These are phyloP conservation scores for Cordilura impudica DNA, from an alignment of 2,888 invertebrate genomes.

Conservation along the genomic window DNA sequence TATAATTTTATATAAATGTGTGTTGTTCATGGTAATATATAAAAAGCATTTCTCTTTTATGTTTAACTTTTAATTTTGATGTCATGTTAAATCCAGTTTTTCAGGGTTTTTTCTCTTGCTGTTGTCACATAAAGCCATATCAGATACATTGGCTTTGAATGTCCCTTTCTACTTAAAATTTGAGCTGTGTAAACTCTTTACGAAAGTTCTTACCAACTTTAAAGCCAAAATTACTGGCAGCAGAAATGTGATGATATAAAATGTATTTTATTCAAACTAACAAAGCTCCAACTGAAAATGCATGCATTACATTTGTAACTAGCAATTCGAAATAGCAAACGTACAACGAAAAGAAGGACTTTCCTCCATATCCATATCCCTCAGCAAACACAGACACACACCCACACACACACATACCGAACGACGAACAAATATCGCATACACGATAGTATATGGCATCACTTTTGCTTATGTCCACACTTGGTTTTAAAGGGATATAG, in stretches of 20 bases:
- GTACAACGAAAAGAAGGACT: neutral
- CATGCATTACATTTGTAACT: slow-evolving; percentile 8
- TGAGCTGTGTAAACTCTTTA: slow-evolving; percentile 45
- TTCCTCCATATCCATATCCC: neutral
- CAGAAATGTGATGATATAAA: slow-evolving; percentile 30
- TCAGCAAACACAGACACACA: neutral
- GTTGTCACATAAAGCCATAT: slow-evolving; percentile 26
- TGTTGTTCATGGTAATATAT: neutral
- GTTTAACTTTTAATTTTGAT: slow-evolving; percentile 46
- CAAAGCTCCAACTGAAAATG: slow-evolving; percentile 21
- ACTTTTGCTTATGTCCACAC: slow-evolving; percentile 35
- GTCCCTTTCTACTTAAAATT: slow-evolving; percentile 21
- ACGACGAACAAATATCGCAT: no score
- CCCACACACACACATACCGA: neutral
- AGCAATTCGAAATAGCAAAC: neutral
- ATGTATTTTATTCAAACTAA: slow-evolving; percentile 17
- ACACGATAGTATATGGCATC: slow-evolving; percentile 14
- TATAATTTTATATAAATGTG: neutral
- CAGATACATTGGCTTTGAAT: slow-evolving; percentile 35
- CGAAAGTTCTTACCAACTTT: slow-evolving; percentile 40
- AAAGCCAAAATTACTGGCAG: slow-evolving; percentile 16
- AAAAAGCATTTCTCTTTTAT: neutral
- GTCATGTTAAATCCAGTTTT: slow-evolving; percentile 34
- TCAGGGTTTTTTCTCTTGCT: neutral
- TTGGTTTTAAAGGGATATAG: slow-evolving; percentile 31